A percentile compares a stretch with the other conserved stretches of the same genome.
phyloP scores from a whole-genome alignment of 2,888 invertebrate species.

The Acanthococcus lagerstroemiae region DNA sequence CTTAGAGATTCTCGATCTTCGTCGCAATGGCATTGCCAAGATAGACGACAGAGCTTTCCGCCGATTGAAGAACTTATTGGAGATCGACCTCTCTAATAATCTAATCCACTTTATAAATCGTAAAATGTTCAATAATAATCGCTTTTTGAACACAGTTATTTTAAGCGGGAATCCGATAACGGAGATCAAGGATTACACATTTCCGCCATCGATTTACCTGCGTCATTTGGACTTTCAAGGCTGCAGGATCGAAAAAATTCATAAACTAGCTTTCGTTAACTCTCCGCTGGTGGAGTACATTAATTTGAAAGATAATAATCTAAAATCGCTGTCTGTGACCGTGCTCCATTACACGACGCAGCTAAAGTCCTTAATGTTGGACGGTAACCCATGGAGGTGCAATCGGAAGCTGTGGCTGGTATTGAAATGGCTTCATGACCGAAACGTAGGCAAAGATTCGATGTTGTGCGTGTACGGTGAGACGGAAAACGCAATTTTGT shows the following conservation, averaged over 20 bases:
- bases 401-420: not conserved
- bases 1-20: slow-evolving; percentile 11
- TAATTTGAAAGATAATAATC: slow-evolving; percentile 11
- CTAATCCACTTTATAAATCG: not conserved
- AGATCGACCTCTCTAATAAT: slow-evolving; percentile 9
- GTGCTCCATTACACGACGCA: not conserved
- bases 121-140: slow-evolving; percentile 1
- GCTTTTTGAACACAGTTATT: slow-evolving; percentile 13
- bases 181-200: not conserved
- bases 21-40: not conserved
- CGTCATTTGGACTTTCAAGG: slow-evolving; percentile 6
- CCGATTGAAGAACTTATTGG: slow-evolving; percentile 6
- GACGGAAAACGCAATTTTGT: slow-evolving; percentile 16
- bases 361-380: not conserved
- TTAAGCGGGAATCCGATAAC: slow-evolving; percentile 9
- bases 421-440: slow-evolving; percentile 5
- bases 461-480: slow-evolving; percentile 13
- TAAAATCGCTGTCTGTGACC: not conserved
- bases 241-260: not conserved
- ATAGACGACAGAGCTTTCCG: not conserved
- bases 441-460: not conserved
- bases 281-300: slow-evolving; percentile 6
- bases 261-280: not conserved
- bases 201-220: slow-evolving; percentile 10
- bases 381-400: slow-evolving; percentile 13